Evolutionary conservation across 2,888 invertebrate species (phyloP).

Genomic region (Acrocyrtus sp.): DNA sequence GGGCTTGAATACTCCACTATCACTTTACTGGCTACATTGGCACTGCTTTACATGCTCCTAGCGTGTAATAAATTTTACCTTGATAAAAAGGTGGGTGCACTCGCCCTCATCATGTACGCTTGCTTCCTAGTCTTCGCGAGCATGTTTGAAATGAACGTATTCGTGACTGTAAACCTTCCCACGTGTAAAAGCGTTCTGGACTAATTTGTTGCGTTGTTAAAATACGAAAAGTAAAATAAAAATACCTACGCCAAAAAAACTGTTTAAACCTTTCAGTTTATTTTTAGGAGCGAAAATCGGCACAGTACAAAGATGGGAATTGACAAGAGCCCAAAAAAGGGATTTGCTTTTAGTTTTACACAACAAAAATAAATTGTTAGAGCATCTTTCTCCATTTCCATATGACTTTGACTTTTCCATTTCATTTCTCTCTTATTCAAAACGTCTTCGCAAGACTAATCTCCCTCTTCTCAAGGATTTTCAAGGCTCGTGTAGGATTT

Average conservation of each 20-base stretch:
- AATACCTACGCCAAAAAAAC: no score
- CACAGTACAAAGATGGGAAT: not conserved
- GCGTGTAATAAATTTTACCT: constrained; percentile 88
- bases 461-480: no score
- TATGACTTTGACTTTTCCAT: no score
- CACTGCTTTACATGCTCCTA: constrained; percentile 85
- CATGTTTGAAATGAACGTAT: constrained; percentile 91
- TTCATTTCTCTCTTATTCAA: no score
- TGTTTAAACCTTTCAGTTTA: no score
- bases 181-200: constrained; percentile 72
- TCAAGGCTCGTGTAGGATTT: no score
- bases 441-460: no score
- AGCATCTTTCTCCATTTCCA: no score
- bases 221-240: not conserved
- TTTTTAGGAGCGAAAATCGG: not conserved
- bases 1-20: constrained; percentile 92
- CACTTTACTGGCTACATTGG: constrained; percentile 84
- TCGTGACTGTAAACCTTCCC: constrained; percentile 90
- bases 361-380: no score
- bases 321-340: not conserved
- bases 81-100: constrained; percentile 82
- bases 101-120: constrained; percentile 87
- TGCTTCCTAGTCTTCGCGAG: constrained; percentile 88
- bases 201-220: not conserved
- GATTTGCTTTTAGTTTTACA: no score